Evolutionary conservation across 2,113 vertebrate genomes (phyloP).

Genomic region (mouse (Mus musculus)): GRCm39 chr6:96302501-96303000

Average conservation of each 20-base stretch:
- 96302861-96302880: neutral
- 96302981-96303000: conserved; percentile 34
- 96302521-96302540: neutral
- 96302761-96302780: neutral
- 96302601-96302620: conserved; percentile 32
- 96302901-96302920: conserved; percentile 1
- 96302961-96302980: conserved; percentile 41
- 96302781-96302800: conserved; percentile 2
- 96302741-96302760: neutral
- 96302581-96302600: conserved; percentile 31
- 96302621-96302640: conserved; percentile 35
- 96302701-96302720: conserved; percentile 5
- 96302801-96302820: neutral
- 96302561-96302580: neutral
- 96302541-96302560: neutral
- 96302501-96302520: conserved; percentile 20
- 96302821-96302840: neutral
- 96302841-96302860: neutral
- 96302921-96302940: neutral
- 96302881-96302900: conserved; percentile 22
- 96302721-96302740: neutral
- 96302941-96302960: neutral
- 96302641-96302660: conserved; percentile 3
- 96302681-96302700: neutral
- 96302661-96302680: neutral